phyloP scores from a whole-genome alignment of 2,888 invertebrate genomes.

The Melanargia galathea region DNA sequence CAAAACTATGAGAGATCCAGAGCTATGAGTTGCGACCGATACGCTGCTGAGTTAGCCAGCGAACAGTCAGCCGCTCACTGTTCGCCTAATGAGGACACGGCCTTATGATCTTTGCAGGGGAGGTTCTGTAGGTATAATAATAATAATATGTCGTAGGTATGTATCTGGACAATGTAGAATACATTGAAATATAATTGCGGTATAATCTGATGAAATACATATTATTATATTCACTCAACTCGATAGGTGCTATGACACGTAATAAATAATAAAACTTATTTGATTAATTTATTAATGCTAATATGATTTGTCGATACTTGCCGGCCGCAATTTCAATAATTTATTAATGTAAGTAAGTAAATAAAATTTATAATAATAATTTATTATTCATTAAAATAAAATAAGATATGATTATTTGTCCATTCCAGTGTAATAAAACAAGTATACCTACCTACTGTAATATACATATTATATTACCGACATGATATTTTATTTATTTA shows the following conservation, averaged over 20 bases:
- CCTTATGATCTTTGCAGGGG: too few relatives aligned
- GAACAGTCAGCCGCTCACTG: too few relatives aligned
- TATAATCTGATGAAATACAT: background rate
- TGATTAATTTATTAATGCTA: slow-evolving; percentile 1
- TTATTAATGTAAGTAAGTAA: background rate
- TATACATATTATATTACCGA: too few relatives aligned
- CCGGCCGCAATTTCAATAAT: slow-evolving; percentile 3
- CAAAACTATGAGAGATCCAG: too few relatives aligned
- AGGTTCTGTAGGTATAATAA: too few relatives aligned
- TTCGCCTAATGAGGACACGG: too few relatives aligned
- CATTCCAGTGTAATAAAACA: background rate
- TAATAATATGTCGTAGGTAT: background rate
- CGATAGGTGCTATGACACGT: background rate
- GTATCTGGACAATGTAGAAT: background rate
- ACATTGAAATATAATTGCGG: background rate
- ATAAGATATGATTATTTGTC: background rate
- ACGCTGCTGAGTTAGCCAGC: too few relatives aligned
- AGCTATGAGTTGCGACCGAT: too few relatives aligned
- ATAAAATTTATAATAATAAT: background rate
- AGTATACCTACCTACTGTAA: background rate
- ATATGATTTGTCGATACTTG: background rate
- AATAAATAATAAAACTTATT: slow-evolving; percentile 4
- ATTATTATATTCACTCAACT: background rate
- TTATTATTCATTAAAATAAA: background rate
- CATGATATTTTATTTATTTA: too few relatives aligned